A percentile compares a stretch with the other conserved stretches of the same genome.
phyloP scores from a whole-genome alignment of 1,140 invertebrate species.

The Drosophila orena region DNA sequence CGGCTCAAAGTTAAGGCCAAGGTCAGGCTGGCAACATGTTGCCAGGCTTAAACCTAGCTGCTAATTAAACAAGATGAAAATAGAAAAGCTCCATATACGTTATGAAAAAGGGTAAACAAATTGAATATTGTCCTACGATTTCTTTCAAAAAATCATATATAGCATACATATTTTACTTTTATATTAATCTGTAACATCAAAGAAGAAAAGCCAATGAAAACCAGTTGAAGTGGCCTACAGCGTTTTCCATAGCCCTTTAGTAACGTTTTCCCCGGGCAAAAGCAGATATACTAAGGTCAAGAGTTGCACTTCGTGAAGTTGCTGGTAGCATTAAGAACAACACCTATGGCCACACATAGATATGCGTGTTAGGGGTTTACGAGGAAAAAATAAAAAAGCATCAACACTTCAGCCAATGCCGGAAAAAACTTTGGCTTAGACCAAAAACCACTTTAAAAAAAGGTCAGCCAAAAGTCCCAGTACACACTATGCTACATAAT shows the following conservation, averaged over 20 bases:
- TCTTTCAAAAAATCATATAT: no score
- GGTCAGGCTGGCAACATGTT: slow-evolving; percentile 54
- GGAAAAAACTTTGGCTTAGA: slow-evolving; percentile 53
- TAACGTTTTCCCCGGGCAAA: slow-evolving; percentile 36
- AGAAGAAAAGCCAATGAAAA: neutral
- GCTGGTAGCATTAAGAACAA: slow-evolving; percentile 45
- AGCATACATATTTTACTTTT: neutral
- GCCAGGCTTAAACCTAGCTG: slow-evolving; percentile 13
- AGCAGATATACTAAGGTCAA: slow-evolving; percentile 49
- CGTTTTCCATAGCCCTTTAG: slow-evolving; percentile 5
- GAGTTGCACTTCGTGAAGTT: slow-evolving; percentile 54
- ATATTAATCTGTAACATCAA: neutral
- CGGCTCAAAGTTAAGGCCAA: slow-evolving; percentile 55
- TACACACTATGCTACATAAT: neutral
- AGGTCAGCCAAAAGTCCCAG: slow-evolving; percentile 38
- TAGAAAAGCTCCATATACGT: no score
- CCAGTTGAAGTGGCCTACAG: slow-evolving; percentile 30
- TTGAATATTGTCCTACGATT: neutral
- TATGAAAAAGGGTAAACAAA: neutral
- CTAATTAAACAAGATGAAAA: no score
- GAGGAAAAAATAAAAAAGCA: neutral
- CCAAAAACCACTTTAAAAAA: slow-evolving; percentile 49
- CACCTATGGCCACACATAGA: slow-evolving; percentile 20
- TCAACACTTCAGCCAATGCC: slow-evolving; percentile 13
- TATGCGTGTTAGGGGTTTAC: slow-evolving; percentile 25